phyloP scores from a whole-genome alignment of 2,113 vertebrate genomes.

The Psettodes erumei region DNA sequence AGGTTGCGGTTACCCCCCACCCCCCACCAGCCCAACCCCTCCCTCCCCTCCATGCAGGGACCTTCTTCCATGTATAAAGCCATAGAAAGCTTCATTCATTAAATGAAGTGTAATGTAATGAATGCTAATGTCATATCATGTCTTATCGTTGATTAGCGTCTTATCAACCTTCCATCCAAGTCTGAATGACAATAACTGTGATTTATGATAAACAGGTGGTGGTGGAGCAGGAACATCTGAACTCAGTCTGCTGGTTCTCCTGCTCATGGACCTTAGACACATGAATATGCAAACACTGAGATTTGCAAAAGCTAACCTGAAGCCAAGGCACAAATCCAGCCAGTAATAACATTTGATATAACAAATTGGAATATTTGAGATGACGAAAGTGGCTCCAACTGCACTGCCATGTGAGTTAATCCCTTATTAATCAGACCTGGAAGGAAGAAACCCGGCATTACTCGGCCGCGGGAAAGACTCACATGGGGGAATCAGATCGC shows the following conservation, averaged over 20 bases:
- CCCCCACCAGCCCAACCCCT: too few species aligned
- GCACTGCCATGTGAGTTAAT: constrained; percentile 34
- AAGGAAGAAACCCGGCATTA: constrained; percentile 22
- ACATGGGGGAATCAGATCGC: constrained; percentile 6
- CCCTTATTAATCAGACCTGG: constrained; percentile 53
- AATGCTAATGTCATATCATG: constrained; percentile 28
- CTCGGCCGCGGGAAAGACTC: constrained; percentile 6
- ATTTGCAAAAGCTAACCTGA: constrained; percentile 49
- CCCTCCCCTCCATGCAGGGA: constrained; percentile 19
- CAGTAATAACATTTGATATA: constrained; percentile 40
- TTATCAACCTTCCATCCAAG: constrained; percentile 29
- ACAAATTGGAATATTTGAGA: constrained; percentile 56
- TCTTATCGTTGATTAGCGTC: constrained; percentile 18
- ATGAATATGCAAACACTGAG: constrained; percentile 49
- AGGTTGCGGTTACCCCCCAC: constrained; percentile 57
- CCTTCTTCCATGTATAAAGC: constrained; percentile 31
- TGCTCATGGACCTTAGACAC: constrained; percentile 28
- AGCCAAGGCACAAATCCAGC: constrained; percentile 51
- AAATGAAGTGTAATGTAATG: constrained; percentile 36
- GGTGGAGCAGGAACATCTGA: constrained; percentile 26
- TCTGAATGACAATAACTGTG: constrained; percentile 45
- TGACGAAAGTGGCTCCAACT: constrained; percentile 47
- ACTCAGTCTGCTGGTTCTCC: constrained; percentile 6
- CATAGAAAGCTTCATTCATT: constrained; percentile 33
- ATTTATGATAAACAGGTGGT: constrained; percentile 34